Evolutionary conservation across 30 jellyfish, hydroid and myxozoan genomes (phyloP), one percentile per base, ranked within the genome.

Genomic region (Hydra vulgaris): DNA sequence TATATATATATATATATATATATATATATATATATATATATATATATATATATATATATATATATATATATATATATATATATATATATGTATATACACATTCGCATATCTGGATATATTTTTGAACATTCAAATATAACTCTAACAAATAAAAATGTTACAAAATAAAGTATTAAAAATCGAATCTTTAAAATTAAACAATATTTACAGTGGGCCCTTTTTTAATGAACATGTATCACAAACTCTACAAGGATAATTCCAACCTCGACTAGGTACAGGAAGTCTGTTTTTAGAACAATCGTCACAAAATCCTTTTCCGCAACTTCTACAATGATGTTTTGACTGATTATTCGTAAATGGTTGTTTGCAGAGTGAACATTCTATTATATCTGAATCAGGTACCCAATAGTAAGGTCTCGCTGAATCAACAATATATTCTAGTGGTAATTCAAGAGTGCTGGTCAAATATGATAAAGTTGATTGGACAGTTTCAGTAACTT

Each of bases 181-280:
- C 12, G 12, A 40, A 40, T 12, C 61, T 40, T 40, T 12, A 40
- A 40, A 40, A 40, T 40, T 3, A 40, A 12, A 12, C 61, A 3
- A 40, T 3, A 40, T 40, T 68, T 68, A 68, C 75, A 68, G 27
- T 7, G 75, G 98, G 89, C 25, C 95, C 85, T 74, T 83, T 84
- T 76, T 90, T 61, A 27, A 61, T 8, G 92, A 82, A 40, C 98
- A 91, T n/a, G 79, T 21, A 40, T 86, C 88, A 79, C 98, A 91
- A 26, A 91, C 96, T 27, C 98, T 76, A 24, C 87, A 95, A 7
- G 98, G 98, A 61, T 91, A 91, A 83, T 91, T 94, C 98, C 98
- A 91, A 67, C 98, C 98, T 53, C 98, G 85, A 12, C 96, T 87
- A 12, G 98, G 98, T 68, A 91, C 98, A 53, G 98, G 95, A 71